phyloP scores from a whole-genome alignment of 2,113 vertebrate species.

The Hemiscyllium ocellatum region DNA sequence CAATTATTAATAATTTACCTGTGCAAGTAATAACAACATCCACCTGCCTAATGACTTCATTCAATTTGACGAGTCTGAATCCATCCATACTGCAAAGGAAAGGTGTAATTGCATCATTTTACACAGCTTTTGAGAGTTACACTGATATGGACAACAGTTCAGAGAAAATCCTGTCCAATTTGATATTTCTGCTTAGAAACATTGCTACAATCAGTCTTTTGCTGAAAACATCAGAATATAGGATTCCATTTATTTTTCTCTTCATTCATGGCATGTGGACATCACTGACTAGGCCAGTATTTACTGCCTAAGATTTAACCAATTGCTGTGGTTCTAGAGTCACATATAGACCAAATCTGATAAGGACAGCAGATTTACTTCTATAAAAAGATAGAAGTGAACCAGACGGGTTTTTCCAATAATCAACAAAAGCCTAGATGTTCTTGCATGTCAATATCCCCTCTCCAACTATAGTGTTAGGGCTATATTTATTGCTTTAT shows the following conservation, averaged over 20 bases:
- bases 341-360: no score
- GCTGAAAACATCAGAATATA: neutral
- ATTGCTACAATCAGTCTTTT: neutral
- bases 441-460: neutral
- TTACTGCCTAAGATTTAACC: no score
- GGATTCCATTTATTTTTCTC: neutral
- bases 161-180: neutral
- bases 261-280: no score
- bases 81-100: slow-evolving; percentile 81
- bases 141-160: neutral
- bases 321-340: no score
- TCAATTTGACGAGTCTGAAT: slow-evolving; percentile 94
- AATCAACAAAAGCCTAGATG: neutral
- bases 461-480: neutral
- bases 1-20: slow-evolving; percentile 53
- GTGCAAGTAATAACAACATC: slow-evolving; percentile 98
- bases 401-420: no score
- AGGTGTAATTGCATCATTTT: neutral
- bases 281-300: neutral
- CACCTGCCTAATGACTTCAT: slow-evolving; percentile 90
- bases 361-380: no score
- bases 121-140: neutral
- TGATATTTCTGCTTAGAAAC: neutral
- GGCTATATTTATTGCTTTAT: neutral
- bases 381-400: no score